Evolutionary conservation across 2,888 invertebrate species (phyloP), one percentile per base, ranked within the genome.

Genomic region (Mystacides longicornis): DNA sequence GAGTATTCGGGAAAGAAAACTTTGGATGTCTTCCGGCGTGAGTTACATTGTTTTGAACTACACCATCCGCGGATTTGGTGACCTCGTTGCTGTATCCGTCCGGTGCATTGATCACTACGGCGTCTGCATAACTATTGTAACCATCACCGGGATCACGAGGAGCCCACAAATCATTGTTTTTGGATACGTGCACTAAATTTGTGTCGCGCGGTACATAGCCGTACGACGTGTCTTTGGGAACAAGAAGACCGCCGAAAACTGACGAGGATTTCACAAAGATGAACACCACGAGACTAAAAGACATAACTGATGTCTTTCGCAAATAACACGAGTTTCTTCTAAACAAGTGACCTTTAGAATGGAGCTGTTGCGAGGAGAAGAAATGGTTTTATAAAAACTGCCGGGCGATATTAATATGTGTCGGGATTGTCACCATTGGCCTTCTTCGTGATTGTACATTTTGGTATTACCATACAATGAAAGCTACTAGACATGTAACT

Each of bases 301-400:
- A n/a, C n/a, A n/a, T n/a, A n/a, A n/a, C n/a, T n/a, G n/a, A n/a
- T n/a, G n/a, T n/a, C n/a, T n/a, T n/a, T n/a, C 9, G 42, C 5
- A 33, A 33, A 22, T 49, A 22, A 21, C 16, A 9, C 23, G 4
- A 21, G 31, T 31, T 9, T 19, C 14, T 19, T 33, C 23, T 45
- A 37, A 51, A 23, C 47, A 14, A 51, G 33, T 58, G 55, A 52
- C 52, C 49, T 55, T 53, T 50, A 55, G 51, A 49, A 43, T 57
- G 45, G 42, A 42, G 37, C 21, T 14, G 22, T 18, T 22, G 31
- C 22, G 27, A 47, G 51, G 46, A 51, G 27, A 43, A 37, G 52
- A 51, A 31, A 45, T 22, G 53, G 54, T 59, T 59, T 56, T 59
- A 59, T 59, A 56, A 52, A 23, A 16, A 48, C n/a, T n/a, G n/a